phyloP scores from a whole-genome alignment of 2,113 vertebrate genomes.

The Alaudala cheleensis region DNA sequence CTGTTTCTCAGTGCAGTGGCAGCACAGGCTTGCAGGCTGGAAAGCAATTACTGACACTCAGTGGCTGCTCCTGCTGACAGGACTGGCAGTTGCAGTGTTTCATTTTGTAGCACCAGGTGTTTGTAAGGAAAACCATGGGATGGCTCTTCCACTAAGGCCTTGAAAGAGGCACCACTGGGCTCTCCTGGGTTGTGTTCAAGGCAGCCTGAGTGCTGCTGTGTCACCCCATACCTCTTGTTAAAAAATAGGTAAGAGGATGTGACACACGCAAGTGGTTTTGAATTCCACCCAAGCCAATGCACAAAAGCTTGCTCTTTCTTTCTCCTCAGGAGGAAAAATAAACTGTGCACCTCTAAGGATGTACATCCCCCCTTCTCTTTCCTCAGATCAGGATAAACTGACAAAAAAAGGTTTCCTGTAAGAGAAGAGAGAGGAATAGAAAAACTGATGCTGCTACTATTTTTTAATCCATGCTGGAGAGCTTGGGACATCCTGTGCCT shows the following conservation, averaged over 20 bases:
- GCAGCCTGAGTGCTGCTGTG: background rate
- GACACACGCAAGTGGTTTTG: no score
- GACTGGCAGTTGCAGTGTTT: background rate
- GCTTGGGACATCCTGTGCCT: background rate
- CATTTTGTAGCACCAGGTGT: background rate
- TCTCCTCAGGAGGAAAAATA: no score
- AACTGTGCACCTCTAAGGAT: no score
- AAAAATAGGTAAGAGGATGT: background rate
- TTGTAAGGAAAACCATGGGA: background rate
- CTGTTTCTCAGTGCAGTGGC: background rate
- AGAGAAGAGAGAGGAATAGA: no score
- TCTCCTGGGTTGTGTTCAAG: background rate
- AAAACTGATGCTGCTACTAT: no score
- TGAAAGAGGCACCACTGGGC: background rate
- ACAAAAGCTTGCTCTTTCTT: no score
- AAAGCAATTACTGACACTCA: background rate
- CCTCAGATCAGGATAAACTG: no score
- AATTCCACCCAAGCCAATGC: no score
- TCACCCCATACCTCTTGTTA: background rate
- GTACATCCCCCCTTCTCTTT: no score
- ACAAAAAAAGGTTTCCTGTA: no score
- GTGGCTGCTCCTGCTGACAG: background rate
- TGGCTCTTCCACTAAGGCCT: background rate
- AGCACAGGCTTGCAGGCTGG: background rate
- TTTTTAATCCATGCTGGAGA: background rate